These are phyloP conservation scores for Agonum fuliginosum DNA, from an alignment of 2,888 invertebrate genomes.

Conservation along the genomic window DNA sequence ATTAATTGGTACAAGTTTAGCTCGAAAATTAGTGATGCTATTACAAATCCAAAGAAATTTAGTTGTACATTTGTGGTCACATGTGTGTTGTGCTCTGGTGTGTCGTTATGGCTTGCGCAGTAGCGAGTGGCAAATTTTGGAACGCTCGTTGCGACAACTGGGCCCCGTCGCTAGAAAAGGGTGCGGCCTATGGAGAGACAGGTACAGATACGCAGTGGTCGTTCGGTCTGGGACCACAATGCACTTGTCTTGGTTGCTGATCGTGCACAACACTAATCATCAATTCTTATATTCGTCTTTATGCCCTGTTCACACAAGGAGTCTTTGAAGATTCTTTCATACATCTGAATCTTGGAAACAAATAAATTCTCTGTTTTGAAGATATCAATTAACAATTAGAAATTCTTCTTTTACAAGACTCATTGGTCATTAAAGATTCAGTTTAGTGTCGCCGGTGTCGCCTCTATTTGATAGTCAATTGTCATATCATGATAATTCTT, in stretches of 20 bases:
- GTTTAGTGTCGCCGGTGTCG: no score
- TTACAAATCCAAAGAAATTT: not conserved
- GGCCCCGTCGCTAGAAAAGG: conserved; percentile 71
- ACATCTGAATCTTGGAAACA: no score
- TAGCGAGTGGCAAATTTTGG: conserved; percentile 72
- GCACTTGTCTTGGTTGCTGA: conserved; percentile 67
- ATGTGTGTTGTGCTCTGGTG: conserved; percentile 57
- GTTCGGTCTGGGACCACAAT: conserved; percentile 65
- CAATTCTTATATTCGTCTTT: conserved; percentile 58
- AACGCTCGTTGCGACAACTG: conserved; percentile 72
- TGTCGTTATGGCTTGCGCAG: conserved; percentile 57
- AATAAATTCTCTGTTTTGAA: no score
- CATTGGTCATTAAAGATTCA: no score
- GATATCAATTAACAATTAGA: no score
- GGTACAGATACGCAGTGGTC: conserved; percentile 69
- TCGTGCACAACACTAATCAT: conserved; percentile 68
- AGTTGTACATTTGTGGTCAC: conserved; percentile 48
- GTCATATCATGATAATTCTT: no score
- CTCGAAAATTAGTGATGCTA: not conserved
- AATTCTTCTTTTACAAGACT: no score
- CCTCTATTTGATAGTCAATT: no score
- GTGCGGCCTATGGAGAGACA: conserved; percentile 75
- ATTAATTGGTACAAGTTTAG: not conserved
- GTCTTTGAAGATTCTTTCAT: no score
- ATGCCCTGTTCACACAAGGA: no score